Conservation (phyloP, 2,797 vertebrate genomes). For the Siniperca undulata region DNA sequence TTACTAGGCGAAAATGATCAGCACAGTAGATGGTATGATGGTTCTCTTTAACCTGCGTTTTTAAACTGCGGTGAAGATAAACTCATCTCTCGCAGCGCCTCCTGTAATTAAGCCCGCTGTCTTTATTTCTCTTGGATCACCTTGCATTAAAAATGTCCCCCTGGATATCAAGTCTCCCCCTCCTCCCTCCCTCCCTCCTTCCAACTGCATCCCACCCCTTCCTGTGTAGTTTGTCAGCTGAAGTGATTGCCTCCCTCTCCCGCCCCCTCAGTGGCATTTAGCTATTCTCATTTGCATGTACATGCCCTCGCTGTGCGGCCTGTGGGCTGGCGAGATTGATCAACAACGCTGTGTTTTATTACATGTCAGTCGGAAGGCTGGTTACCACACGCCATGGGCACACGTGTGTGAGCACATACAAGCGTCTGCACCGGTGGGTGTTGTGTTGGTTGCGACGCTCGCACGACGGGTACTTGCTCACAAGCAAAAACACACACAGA, state of each 20-base stretch:
- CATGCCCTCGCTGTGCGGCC: conserved; percentile 96
- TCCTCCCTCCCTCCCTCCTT: conserved; percentile 66
- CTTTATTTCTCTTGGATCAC: conserved; percentile 72
- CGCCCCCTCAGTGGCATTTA: conserved; percentile 93
- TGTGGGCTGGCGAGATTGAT: conserved; percentile 94
- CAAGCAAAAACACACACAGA: conserved; percentile 37
- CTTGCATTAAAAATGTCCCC: conserved; percentile 78
- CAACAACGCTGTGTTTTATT: conserved; percentile 96
- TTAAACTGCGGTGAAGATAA: conserved; percentile 57
- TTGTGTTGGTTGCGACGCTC: conserved; percentile 8
- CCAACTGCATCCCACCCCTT: conserved; percentile 70
- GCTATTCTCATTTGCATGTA: conserved; percentile 98
- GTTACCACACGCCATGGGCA: conserved; percentile 61
- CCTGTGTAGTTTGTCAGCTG: conserved; percentile 83
- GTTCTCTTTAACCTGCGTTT: conserved; percentile 61
- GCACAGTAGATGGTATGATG: conserved; percentile 38
- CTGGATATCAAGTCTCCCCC: conserved; percentile 59
- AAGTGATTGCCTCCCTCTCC: conserved; percentile 85
- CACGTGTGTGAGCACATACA: conserved; percentile 19
- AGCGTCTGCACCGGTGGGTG: conserved; percentile 32
- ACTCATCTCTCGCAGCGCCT: conserved; percentile 48
- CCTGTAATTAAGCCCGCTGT: conserved; percentile 75
- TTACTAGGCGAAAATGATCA: conserved; percentile 21
- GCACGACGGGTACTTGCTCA: conserved; percentile 15
- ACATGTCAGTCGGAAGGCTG: conserved; percentile 83